phyloP scores from a whole-genome alignment of 2,797 vertebrate species.

The Syncerus caffer region DNA sequence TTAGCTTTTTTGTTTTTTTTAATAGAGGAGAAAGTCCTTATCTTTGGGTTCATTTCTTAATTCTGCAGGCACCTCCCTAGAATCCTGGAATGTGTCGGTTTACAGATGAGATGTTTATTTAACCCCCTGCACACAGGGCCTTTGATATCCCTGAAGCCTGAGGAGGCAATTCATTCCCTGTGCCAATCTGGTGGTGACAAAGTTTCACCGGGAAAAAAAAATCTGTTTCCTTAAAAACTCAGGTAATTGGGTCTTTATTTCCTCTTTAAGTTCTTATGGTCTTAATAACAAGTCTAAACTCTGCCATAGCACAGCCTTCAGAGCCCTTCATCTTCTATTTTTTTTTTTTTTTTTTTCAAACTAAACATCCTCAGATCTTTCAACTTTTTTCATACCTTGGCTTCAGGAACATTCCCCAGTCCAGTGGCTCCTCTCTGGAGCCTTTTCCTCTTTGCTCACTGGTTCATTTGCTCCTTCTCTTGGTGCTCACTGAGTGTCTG shows the following conservation, averaged over 20 bases:
- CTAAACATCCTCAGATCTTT: neutral
- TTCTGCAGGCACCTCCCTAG: neutral
- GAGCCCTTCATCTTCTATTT: neutral
- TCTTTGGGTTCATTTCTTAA: neutral
- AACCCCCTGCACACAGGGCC: neutral
- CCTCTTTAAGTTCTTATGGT: neutral
- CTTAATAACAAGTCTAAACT: neutral
- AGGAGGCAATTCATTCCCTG: neutral
- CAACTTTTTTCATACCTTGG: neutral
- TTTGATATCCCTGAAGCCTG: neutral
- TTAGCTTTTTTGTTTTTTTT: neutral
- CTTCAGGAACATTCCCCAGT: neutral
- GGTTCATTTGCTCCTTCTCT: neutral
- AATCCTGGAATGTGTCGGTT: neutral
- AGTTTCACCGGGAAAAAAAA: neutral
- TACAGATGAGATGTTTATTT: neutral
- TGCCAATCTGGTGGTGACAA: neutral
- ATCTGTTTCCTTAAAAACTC: neutral
- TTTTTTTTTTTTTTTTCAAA: constrained; percentile 3
- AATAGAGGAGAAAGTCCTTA: neutral
- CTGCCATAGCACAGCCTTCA: neutral
- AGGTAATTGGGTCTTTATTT: neutral
- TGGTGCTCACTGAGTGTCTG: neutral
- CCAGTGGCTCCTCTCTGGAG: neutral
- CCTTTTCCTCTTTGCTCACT: neutral